These are phyloP conservation scores for Gadus macrocephalus DNA, from an alignment of 2,113 vertebrate species.

Conservation along the genomic window DNA sequence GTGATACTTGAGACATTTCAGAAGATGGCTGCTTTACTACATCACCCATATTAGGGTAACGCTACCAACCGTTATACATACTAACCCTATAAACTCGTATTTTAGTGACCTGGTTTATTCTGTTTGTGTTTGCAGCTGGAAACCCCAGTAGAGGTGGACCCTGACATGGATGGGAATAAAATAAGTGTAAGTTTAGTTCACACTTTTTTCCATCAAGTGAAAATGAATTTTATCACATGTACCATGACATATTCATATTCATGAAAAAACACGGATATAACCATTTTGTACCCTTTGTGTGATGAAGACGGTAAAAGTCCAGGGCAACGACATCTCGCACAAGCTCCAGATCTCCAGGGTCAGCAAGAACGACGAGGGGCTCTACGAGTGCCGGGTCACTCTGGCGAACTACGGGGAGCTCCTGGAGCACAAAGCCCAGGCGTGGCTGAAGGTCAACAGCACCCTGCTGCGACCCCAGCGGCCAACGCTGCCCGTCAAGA, in stretches of 20 bases:
- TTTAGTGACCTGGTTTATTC: no score
- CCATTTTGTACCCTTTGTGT: background rate
- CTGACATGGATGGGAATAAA: conserved; percentile 75
- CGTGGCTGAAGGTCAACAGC: conserved; percentile 84
- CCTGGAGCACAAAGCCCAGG: conserved; percentile 91
- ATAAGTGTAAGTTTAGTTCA: conserved; percentile 71
- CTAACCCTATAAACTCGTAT: no score
- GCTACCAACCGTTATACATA: no score
- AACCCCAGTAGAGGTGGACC: conserved; percentile 67
- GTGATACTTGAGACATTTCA: no score
- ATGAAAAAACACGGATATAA: conserved; percentile 15
- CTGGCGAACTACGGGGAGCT: conserved; percentile 91
- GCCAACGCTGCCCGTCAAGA: conserved; percentile 74
- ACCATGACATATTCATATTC: background rate
- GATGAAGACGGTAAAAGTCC: conserved; percentile 92
- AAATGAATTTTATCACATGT: background rate
- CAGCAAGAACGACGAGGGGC: conserved; percentile 86
- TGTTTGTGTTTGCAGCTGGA: conserved; percentile 59
- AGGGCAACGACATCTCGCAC: conserved; percentile 98
- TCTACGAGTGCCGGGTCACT: conserved; percentile 91
- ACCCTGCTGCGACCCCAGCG: conserved; percentile 80
- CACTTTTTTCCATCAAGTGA: background rate
- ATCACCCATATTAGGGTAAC: no score
- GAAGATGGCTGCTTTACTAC: no score
- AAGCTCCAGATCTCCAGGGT: conserved; percentile 95